phyloP scores from a whole-genome alignment of 2,113 vertebrate species.

The Platysteira castanea region DNA sequence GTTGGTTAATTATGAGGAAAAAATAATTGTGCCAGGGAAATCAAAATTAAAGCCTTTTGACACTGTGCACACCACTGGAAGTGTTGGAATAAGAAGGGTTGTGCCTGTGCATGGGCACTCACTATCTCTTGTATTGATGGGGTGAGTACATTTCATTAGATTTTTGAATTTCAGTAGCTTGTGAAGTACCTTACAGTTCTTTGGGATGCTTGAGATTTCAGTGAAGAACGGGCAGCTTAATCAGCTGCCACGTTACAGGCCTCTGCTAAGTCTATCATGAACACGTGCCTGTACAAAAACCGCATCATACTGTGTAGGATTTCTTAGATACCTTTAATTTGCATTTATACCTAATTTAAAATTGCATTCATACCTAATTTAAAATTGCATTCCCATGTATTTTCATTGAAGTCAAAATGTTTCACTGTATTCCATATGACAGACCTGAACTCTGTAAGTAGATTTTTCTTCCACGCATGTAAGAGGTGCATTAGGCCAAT shows the following conservation, averaged over 20 bases:
- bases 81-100: not conserved
- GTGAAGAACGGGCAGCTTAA: not conserved
- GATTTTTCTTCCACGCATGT: not conserved
- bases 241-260: not conserved
- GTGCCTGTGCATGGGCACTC: not conserved
- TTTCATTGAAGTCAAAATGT: not conserved
- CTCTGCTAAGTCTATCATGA: not conserved
- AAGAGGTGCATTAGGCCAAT: not conserved
- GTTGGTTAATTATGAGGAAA: not conserved
- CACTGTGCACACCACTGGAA: not conserved
- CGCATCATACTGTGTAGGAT: not conserved
- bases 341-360: not conserved
- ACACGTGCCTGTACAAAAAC: not conserved
- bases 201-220: not conserved
- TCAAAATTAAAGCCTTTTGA: not conserved
- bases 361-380: not conserved
- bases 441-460: not conserved
- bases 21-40: not conserved
- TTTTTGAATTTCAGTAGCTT: not conserved
- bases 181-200: not conserved
- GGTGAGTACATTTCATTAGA: not conserved
- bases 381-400: not conserved
- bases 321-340: not conserved
- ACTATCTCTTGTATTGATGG: not conserved
- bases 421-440: not conserved